Conservation (phyloP, 2,113 vertebrate species). For the Prolemur simus region DNA sequence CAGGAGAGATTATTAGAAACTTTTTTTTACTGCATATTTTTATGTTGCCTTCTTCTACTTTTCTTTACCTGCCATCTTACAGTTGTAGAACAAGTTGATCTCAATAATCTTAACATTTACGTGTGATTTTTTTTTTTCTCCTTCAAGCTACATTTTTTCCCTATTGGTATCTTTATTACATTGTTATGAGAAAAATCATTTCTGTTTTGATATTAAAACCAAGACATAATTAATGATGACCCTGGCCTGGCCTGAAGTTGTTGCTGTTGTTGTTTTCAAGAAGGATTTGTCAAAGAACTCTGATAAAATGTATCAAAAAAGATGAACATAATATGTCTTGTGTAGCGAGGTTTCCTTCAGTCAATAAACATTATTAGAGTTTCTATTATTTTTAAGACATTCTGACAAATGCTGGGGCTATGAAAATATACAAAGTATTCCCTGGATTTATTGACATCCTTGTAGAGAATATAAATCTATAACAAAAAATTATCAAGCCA, state of each 20-base stretch:
- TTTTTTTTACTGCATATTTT: background rate
- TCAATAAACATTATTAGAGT: background rate
- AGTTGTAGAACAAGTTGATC: background rate
- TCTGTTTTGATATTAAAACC: background rate
- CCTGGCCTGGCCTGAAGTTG: background rate
- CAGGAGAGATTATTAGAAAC: background rate
- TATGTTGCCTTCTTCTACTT: background rate
- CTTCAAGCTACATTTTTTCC: background rate
- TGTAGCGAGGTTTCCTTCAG: background rate
- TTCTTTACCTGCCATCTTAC: background rate
- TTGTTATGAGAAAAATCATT: background rate
- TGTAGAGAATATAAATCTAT: background rate
- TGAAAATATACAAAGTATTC: background rate
- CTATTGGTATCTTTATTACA: background rate
- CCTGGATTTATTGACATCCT: background rate
- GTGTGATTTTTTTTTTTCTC: background rate
- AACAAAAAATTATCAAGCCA: background rate
- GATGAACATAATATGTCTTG: background rate
- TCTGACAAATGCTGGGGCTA: background rate
- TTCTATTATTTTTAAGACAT: background rate
- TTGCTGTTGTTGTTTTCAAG: background rate
- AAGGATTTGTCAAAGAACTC: background rate
- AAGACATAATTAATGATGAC: background rate
- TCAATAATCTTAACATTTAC: background rate
- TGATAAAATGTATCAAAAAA: background rate